Percentiles rank a stretch among this genome's conserved stretches.
These are phyloP conservation scores for Clostera curtula DNA, from an alignment of 2,888 invertebrate genomes.

Conservation along the genomic window DNA sequence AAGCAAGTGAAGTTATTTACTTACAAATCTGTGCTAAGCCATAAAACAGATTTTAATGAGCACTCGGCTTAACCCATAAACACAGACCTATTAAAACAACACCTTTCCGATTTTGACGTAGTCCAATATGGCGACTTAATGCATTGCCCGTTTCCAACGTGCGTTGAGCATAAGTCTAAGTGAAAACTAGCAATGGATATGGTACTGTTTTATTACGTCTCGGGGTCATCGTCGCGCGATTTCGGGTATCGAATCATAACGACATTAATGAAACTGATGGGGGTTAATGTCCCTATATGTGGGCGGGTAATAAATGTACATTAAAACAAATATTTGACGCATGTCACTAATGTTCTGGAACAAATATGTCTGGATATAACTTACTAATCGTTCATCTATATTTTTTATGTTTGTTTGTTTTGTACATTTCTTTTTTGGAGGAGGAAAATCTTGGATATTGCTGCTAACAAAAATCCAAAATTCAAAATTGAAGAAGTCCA, in stretches of 20 bases:
- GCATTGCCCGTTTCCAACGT: too few species aligned
- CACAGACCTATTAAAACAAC: constrained; percentile 14
- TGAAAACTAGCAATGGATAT: constrained; percentile 14
- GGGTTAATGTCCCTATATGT: constrained; percentile 29
- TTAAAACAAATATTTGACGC: constrained; percentile 16
- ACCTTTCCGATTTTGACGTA: constrained; percentile 10
- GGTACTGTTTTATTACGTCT: constrained; percentile 3
- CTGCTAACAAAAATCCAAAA: too few species aligned
- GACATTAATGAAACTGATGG: constrained; percentile 38
- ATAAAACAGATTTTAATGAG: constrained; percentile 49
- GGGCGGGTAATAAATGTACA: constrained; percentile 25
- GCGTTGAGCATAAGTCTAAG: too few species aligned
- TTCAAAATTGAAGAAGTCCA: too few species aligned
- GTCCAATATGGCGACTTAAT: constrained; percentile 2
- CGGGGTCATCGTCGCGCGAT: constrained; percentile 5
- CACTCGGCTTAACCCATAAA: constrained; percentile 42
- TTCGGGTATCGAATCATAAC: constrained; percentile 30
- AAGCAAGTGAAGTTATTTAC: constrained; percentile 16
- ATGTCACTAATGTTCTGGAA: constrained; percentile 7
- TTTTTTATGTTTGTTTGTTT: too few species aligned
- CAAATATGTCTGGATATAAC: background rate
- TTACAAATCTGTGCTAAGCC: constrained; percentile 25
- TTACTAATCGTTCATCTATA: background rate
- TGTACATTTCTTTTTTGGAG: too few species aligned
- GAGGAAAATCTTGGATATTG: too few species aligned